Evolutionary conservation across 2,797 vertebrate genomes (phyloP).

Genomic region (Setipinna tenuifilis): DNA sequence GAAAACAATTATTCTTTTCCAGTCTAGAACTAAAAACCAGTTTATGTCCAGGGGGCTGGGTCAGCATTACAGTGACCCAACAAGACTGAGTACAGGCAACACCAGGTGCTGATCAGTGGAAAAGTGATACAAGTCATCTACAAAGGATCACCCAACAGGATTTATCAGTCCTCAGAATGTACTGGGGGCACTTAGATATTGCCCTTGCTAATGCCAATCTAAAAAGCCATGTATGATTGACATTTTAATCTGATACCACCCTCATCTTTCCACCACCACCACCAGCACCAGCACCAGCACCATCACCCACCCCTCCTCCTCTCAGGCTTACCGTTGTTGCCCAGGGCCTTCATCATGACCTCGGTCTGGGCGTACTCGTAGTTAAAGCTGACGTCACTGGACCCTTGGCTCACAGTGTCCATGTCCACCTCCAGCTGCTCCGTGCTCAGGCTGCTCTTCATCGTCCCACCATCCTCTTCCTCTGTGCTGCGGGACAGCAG

Average conservation of each 20-base stretch:
- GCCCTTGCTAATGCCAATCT: background rate
- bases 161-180: background rate
- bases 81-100: no score
- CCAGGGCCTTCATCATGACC: constrained; percentile 95
- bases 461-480: constrained; percentile 78
- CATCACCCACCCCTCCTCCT: no score
- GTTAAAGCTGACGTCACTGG: constrained; percentile 89
- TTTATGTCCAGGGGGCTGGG: no score
- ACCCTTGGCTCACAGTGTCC: constrained; percentile 86
- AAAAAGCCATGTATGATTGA: no score
- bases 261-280: constrained; percentile 46
- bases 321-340: constrained; percentile 79
- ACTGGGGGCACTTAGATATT: background rate
- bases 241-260: no score
- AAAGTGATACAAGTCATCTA: background rate
- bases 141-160: background rate
- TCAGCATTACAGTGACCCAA: no score
- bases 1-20: no score
- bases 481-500: constrained; percentile 47
- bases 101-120: no score
- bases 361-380: constrained; percentile 96
- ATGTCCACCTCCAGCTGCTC: constrained; percentile 86
- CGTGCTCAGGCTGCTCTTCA: constrained; percentile 76
- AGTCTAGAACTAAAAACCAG: no score
- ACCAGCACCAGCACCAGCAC: no score